Conservation (phyloP, 2,888 invertebrate species). For the Pollenia labialis region DNA sequence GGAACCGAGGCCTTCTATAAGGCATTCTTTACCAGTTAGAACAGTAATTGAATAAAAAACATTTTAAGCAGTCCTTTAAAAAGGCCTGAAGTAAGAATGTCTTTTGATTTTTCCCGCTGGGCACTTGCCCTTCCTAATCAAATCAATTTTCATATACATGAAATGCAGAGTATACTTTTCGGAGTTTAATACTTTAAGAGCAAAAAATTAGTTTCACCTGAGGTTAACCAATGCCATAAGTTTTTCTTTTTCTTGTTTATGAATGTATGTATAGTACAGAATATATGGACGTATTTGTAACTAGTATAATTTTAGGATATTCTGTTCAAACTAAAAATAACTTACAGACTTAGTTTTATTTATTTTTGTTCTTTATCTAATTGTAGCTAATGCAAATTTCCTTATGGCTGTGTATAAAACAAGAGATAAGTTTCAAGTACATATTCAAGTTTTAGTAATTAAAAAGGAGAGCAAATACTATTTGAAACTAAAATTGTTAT, state of each 20-base stretch:
- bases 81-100: too few relatives aligned
- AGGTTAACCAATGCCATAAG: slow-evolving; percentile 9
- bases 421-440: neutral
- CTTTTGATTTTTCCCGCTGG: too few relatives aligned
- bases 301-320: neutral
- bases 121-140: slow-evolving; percentile 11
- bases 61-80: too few relatives aligned
- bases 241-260: neutral
- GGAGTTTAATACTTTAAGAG: slow-evolving; percentile 28
- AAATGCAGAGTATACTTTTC: neutral
- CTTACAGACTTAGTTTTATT: neutral
- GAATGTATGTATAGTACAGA: neutral
- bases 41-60: too few relatives aligned
- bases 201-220: slow-evolving; percentile 27
- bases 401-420: neutral
- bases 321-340: neutral
- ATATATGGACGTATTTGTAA: neutral
- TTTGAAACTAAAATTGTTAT: neutral
- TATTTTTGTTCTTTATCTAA: neutral
- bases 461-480: neutral
- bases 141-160: neutral
- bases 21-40: too few relatives aligned
- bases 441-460: neutral
- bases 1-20: too few relatives aligned
- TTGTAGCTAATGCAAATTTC: neutral